A percentile compares a stretch with the other conserved stretches of the same genome.
phyloP scores from a whole-genome alignment of 2,888 invertebrate genomes.

The Apoderus coryli region DNA sequence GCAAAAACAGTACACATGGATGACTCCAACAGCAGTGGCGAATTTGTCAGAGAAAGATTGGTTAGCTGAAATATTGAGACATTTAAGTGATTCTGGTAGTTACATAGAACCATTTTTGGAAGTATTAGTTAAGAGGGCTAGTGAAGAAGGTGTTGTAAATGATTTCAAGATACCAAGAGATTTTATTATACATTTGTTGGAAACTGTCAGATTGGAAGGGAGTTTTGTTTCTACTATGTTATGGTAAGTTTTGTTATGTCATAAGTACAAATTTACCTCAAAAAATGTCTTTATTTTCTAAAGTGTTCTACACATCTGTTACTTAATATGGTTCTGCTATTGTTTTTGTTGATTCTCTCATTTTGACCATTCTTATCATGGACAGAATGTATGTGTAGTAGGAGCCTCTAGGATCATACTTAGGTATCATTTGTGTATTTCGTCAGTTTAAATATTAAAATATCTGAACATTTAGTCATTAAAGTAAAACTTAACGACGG shows the following conservation, averaged over 20 bases:
- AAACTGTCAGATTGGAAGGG: slow-evolving; percentile 42
- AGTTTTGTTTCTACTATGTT: slow-evolving; percentile 41
- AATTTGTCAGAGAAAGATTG: slow-evolving; percentile 36
- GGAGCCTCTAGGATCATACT: too few species aligned
- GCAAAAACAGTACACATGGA: slow-evolving; percentile 33
- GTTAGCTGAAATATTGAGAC: slow-evolving; percentile 36
- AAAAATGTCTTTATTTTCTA: too few species aligned
- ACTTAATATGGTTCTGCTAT: too few species aligned
- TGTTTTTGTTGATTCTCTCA: too few species aligned
- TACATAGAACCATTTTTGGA: slow-evolving; percentile 42
- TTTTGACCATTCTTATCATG: too few species aligned
- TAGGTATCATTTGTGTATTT: too few species aligned
- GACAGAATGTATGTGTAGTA: too few species aligned
- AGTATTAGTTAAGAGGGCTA: slow-evolving; percentile 39
- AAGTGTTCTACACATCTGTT: too few species aligned
- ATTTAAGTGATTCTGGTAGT: slow-evolving; percentile 39
- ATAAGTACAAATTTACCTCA: too few species aligned
- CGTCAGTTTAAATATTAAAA: too few species aligned
- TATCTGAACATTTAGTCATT: too few species aligned
- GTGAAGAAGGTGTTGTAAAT: slow-evolving; percentile 35
- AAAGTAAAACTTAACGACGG: too few species aligned
- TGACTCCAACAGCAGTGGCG: slow-evolving; percentile 39
- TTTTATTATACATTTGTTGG: slow-evolving; percentile 43
- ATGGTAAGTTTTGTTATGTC: slow-evolving; percentile 35
- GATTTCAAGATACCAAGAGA: slow-evolving; percentile 37